A percentile compares a stretch with the other conserved stretches of the same genome.
Conservation (phyloP, 2,888 invertebrate species). For the Eurois occulta region DNA sequence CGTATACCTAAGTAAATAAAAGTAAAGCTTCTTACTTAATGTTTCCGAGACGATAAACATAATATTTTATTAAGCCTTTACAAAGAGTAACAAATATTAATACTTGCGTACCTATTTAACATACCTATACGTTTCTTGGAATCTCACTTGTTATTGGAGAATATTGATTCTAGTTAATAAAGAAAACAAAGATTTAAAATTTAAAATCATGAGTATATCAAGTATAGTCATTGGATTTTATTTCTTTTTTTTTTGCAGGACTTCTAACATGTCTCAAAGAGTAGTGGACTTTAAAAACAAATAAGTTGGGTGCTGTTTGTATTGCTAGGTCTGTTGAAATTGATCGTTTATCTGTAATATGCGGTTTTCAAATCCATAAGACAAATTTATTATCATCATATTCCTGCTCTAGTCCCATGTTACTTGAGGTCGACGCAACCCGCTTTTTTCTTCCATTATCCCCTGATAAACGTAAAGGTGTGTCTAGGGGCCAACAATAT, state of each 20-base stretch:
- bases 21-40: background rate
- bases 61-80: slow-evolving; percentile 3
- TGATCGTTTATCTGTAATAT: background rate
- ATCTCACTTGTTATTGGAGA: background rate
- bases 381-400: background rate
- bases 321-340: background rate
- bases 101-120: background rate
- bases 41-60: slow-evolving; percentile 3
- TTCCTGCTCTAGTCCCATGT: background rate
- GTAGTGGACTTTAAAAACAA: background rate
- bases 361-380: background rate
- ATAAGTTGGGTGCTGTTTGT: background rate
- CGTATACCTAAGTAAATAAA: background rate
- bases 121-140: background rate
- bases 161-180: background rate
- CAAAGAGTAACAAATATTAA: slow-evolving; percentile 5
- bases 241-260: background rate
- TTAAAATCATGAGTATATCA: too few relatives aligned
- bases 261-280: background rate
- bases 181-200: background rate
- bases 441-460: background rate
- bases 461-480: background rate
- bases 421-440: background rate
- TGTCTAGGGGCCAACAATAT: too few relatives aligned
- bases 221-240: background rate